These are phyloP conservation scores for Callipepla californica DNA, from an alignment of 2,113 vertebrate genomes.

Conservation along the genomic window DNA sequence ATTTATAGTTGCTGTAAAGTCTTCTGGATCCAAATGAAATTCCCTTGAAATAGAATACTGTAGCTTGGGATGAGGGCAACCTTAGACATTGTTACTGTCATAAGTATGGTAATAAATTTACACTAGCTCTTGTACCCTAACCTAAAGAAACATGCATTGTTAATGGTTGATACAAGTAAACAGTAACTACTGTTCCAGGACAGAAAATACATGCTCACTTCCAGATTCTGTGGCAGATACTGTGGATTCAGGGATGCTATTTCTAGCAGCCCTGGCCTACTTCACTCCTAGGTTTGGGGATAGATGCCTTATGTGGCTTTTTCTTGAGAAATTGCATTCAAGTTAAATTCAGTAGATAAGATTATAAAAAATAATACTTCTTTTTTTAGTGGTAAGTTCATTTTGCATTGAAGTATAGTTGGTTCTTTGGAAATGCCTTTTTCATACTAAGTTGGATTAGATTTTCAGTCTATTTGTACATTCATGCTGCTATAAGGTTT, in stretches of 20 bases:
- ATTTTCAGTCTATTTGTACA: not conserved
- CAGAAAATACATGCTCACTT: not conserved
- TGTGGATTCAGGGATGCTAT: constrained; percentile 25
- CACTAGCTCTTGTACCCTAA: not conserved
- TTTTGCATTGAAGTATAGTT: not conserved
- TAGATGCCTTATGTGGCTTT: constrained; percentile 14
- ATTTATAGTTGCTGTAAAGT: not conserved
- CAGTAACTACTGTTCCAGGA: not conserved
- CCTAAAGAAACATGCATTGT: not conserved
- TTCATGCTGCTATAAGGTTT: not conserved
- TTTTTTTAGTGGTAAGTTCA: too few species aligned
- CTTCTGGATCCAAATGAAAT: not conserved
- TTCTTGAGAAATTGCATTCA: constrained; percentile 27
- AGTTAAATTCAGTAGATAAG: constrained; percentile 23
- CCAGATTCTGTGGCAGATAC: not conserved
- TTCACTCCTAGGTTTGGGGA: constrained; percentile 43
- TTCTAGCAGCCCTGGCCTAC: constrained; percentile 48
- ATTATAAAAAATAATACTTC: too few species aligned
- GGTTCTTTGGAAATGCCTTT: not conserved
- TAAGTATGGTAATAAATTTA: not conserved
- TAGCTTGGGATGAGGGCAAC: not conserved
- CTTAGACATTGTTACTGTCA: not conserved
- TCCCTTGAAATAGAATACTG: not conserved
- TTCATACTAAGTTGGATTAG: not conserved
- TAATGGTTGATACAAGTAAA: not conserved